A percentile compares a stretch with the other conserved stretches of the same genome.
Conservation (phyloP, 2,113 vertebrate genomes). For the Baryphthengus martii region DNA sequence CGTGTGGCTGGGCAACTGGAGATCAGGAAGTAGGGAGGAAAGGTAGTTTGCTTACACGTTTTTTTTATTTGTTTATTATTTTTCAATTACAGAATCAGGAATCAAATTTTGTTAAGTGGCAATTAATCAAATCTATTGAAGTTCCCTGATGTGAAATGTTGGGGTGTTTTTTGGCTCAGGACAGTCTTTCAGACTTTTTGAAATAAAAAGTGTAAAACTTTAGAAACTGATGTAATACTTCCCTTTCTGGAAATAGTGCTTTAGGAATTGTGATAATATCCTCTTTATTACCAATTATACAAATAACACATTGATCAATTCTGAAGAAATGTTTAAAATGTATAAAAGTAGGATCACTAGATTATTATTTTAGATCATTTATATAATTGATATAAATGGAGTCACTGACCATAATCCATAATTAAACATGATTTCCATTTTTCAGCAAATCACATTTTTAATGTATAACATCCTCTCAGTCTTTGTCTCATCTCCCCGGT, state of each 20-base stretch:
- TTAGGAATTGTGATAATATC: not conserved
- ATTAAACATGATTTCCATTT: not conserved
- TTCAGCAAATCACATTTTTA: not conserved
- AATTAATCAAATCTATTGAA: not conserved
- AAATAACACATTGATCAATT: not conserved
- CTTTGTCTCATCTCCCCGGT: not conserved
- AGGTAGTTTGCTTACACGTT: not conserved
- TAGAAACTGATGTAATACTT: not conserved
- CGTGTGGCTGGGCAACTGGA: accelerated
- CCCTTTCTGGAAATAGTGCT: not conserved
- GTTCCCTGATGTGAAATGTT: not conserved
- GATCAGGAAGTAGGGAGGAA: not conserved
- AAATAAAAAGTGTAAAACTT: not conserved
- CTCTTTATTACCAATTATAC: not conserved
- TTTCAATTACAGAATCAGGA: not conserved
- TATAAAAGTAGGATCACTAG: not conserved
- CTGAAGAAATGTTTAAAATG: not conserved
- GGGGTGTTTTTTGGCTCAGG: not conserved
- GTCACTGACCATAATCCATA: not conserved
- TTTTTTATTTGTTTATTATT: not conserved
- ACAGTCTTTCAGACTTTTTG: not conserved
- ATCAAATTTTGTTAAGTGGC: accelerated
- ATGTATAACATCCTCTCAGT: not conserved
- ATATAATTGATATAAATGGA: not conserved
- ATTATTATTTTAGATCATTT: not conserved